Evolutionary conservation across 2,888 invertebrate genomes (phyloP), one percentile per base, ranked within the genome.

Genomic region (Phortica okadai): DNA sequence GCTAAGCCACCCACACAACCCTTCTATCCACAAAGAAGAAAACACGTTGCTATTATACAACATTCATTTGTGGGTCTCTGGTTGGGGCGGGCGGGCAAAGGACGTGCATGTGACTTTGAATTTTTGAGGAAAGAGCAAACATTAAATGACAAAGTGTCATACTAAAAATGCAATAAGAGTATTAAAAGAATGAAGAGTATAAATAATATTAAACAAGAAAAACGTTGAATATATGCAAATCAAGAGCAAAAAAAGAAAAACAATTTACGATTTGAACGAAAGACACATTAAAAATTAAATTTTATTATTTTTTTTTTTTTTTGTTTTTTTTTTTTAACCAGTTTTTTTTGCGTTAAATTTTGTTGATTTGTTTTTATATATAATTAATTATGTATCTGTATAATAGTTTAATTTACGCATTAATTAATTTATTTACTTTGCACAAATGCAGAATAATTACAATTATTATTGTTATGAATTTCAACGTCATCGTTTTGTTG

Each of bases 241-340:
- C 14, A 80, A 78, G 79, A 81, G 62, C 25, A 45, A 73, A 45
- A 45, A 11, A 74, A 69, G 73, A 21, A 64, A 73, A 64, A 78
- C 79, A 81, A 77, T 79, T 84, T 85, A 80, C 82, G 89, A 85
- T 85, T 88, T 88, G 89, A 88, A 88, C 88, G 88, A 89, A 88
- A 88, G 88, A 88, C 88, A 88, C 88, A 88, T 88, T 89, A 82
- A 88, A 89, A 88, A 88, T 89, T 83, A 88, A 84, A 87, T 84
- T 85, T 89, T 85, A 83, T 87, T 81, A 88, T 84, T 76, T 77
- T 82, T 80, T 77, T 76, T 62, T 85, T 88, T 84, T 82, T 88
- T 80, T 84, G 85, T 74, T 76, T 80, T 80, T 77, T 75, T 58
- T 80, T 80, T 79, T n/a, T n/a, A n/a, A 59, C 67, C 21, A 72